Base-by-base conservation (phyloP, 2,113 vertebrate genomes). In the Scalopus aquaticus region DNA sequence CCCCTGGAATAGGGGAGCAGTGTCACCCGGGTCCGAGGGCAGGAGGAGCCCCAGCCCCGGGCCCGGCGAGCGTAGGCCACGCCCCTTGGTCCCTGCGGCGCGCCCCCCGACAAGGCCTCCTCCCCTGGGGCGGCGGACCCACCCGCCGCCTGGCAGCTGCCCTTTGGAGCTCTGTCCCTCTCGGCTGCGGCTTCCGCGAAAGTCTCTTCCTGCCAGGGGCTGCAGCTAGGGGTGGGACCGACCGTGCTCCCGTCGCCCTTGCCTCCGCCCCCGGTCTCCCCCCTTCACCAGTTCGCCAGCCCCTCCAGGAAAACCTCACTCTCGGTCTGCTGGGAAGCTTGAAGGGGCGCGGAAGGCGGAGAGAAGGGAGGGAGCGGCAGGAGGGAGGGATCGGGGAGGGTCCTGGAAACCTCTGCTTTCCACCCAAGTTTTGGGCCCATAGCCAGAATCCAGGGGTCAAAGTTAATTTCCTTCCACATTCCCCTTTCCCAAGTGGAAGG, bases 21-120 rank as follows among this genome's bases (percentile, higher is more conserved):
- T 65, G 96, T 87, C 94, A 54, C 64, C 9, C 1, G 58, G 83
- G 92, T 98, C 99, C 95, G 98, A 97, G 69, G 98, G 98, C 0
- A 37, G 80, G 58, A 98, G 95, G 58, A n/a, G 51, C 76, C 72
- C 42, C 51, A 39, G 56, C 26, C 67, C 37, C 42, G 1, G 0
- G 39, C 17, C 24, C 4, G 0, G 0, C 49, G 39, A 28, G 44
- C 64, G 73, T 17, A 58, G 24, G 76, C 91, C 96, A 90, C 88
- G 82, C 91, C 96, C 81, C 91, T 94, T 12, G 72, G 37, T 17
- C 67, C 67, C 62, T 0, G 69, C 46, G 65, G 82, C 86, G 81
- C 58, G 65, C 69, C 69, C 76, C 78, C 54, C 1, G 6, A 44
- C 72, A 3, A 11, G 0, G 78, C 67, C 32, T 46, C n/a, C 74